Evolutionary conservation across 2,888 invertebrate genomes (phyloP), one percentile per base, ranked within the genome.

Genomic region (Drosophila merina): DNA sequence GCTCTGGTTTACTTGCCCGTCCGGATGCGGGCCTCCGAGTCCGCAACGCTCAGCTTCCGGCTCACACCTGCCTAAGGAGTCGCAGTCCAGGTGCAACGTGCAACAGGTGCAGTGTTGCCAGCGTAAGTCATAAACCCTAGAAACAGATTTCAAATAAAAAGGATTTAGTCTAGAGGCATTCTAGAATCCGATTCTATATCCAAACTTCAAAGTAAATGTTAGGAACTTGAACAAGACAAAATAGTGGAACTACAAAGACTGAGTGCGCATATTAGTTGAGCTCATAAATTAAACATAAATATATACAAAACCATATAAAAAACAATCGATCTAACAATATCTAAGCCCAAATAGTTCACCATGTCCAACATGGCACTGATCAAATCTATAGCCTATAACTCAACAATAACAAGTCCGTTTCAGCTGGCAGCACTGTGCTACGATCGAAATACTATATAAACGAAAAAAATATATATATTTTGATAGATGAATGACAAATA

Each of bases 1-100:
- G 97, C 98, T 87, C 94, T 98, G 88, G 97, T 98, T 92, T 97
- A 97, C 93, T 94, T 98, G 93, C 98, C 98, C 75, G 98, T 98
- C 90, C 95, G 96, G 82, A 95, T 96, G 90, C 95, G 91, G 95
- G 96, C 92, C 95, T 95, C 95, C 90, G 95, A 96, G 90, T 95
- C 96, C 83, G 94, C 97, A 87, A 97, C 97, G 85, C 96, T 97
- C 89, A 97, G 97, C 92, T 97, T 98, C 91, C 97, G 96, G 91
- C 95, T 98, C 86, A 98, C 97, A 91, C 98, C 98, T 89, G 97
- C 97, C 93, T 97, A 95, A 93, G 52, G 50, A 1, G n/a, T 1
- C 8, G 2, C 4, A 14, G 40, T 3, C 40, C 40, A 63, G 51
- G 44, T 33, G 69, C 30, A 12, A 55, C 33, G 66, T 45, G 67